These are phyloP conservation scores for Scytalopus superciliaris DNA, from an alignment of 2,113 vertebrate species.

Conservation along the genomic window DNA sequence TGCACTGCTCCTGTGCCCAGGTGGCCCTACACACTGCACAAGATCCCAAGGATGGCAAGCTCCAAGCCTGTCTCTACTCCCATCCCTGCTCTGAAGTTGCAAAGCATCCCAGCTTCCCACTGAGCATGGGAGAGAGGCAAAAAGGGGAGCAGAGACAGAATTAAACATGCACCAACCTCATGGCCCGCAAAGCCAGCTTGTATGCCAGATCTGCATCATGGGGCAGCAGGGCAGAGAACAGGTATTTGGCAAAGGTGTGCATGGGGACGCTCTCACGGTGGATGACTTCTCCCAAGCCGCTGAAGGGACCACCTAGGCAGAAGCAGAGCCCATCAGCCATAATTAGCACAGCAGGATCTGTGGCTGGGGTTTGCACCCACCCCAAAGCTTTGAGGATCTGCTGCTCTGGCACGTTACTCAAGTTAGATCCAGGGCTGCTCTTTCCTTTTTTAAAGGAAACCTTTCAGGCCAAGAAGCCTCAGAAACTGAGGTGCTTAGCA, in stretches of 20 bases:
- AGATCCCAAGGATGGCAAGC: not conserved
- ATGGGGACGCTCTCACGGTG: constrained; percentile 97
- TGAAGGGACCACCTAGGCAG: constrained; percentile 91
- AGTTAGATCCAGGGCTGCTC: not conserved
- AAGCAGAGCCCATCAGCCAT: constrained; percentile 42
- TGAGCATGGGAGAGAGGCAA: not conserved
- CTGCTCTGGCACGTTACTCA: not conserved
- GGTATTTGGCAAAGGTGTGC: constrained; percentile 98
- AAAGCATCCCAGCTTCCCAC: not conserved
- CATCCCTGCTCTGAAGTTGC: not conserved
- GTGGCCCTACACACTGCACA: not conserved
- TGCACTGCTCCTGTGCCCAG: not conserved
- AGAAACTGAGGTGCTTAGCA: not conserved
- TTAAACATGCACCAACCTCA: constrained; percentile 83
- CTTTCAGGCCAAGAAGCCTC: not conserved
- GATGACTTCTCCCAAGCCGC: constrained; percentile 94
- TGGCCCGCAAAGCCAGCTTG: constrained; percentile 93
- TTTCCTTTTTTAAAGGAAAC: not conserved
- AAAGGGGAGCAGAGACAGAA: not conserved
- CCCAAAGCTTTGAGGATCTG: not conserved
- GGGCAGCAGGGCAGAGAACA: constrained; percentile 93
- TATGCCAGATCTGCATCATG: constrained; percentile 95
- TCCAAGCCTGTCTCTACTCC: not conserved
- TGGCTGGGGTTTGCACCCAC: not conserved
- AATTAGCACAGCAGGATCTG: not conserved